Evolutionary conservation across 2,888 invertebrate genomes (phyloP), one percentile per base, ranked within the genome.

Genomic region (Lasius fuliginosus): DNA sequence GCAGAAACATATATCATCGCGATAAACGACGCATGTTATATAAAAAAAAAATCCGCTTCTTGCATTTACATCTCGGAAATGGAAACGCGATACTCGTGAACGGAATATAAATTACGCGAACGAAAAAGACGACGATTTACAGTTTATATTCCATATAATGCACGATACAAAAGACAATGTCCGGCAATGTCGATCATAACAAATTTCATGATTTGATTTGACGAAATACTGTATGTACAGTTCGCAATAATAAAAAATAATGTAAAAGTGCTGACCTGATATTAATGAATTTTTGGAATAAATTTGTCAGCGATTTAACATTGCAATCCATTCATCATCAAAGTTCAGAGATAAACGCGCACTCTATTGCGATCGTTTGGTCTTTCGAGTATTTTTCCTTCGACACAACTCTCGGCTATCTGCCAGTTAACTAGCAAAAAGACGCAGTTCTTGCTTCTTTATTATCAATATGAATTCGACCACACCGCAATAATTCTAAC

Each of bases 361-460:
- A 23, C 42, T 74, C 33, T 15, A n/a, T n/a, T 15, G 53, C n/a
- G 2, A 8, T 53, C 8, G n/a, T 64, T 76, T n/a, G 49, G 12
- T 23, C 11, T 56, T 23, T 36, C 30, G 9, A 40, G 30, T n/a
- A 53, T 23, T 74, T 67, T 30, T 76, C 56, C 12, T 49, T 67
- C 56, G 42, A 85, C 76, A 60, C 33, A 36, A 36, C n/a, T 33
- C 30, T 83, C 74, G 83, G 79, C 74, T n/a, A 15, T 9, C 8
- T 71, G 88, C 86, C 88, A 87, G 77, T 67, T 67, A 23, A 40
- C 15, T 18, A 33, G 33, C 62, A 68, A 53, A 74, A 23, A 87
- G 81, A 68, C 85, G 81, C 49, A n/a, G 3, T 65, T 23, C 27
- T 56, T 15, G 36, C 53, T 64, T 83, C 56, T 86, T 87, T 86